Percentiles rank a stretch among this genome's conserved stretches.
Evolutionary conservation across 2,113 vertebrate species (phyloP).

Genomic region (Chrysemys picta): DNA sequence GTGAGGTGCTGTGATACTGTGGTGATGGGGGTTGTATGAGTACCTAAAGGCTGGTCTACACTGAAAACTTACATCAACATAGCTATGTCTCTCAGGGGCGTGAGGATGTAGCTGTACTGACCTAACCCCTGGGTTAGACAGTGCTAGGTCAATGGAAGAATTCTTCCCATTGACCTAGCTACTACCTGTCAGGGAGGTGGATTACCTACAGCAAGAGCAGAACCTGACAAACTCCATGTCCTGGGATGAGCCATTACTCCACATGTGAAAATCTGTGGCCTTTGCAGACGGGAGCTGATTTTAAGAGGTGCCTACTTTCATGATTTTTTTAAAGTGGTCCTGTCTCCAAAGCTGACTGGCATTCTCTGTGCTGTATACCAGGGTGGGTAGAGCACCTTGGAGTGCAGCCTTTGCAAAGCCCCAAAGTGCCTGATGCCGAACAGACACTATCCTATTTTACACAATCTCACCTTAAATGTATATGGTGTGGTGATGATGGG

Average conservation of each 20-base stretch:
- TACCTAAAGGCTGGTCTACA: neutral
- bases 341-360: neutral
- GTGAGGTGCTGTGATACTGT: neutral
- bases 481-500: neutral
- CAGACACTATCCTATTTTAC: neutral
- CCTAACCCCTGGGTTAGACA: neutral
- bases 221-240: neutral
- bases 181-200: neutral
- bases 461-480: neutral
- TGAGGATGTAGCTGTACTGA: neutral
- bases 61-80: neutral
- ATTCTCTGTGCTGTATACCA: neutral
- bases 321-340: neutral
- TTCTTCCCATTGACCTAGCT: neutral
- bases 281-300: neutral
- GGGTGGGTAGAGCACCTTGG: neutral
- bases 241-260: neutral
- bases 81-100: neutral
- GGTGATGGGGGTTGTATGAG: neutral
- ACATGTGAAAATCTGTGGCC: rapidly evolving
- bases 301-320: neutral
- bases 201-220: neutral
- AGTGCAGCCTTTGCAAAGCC: neutral
- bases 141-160: neutral
- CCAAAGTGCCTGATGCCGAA: neutral